Conservation (phyloP, 1,140 invertebrate genomes). For the Meloidogyne exigua region DNA sequence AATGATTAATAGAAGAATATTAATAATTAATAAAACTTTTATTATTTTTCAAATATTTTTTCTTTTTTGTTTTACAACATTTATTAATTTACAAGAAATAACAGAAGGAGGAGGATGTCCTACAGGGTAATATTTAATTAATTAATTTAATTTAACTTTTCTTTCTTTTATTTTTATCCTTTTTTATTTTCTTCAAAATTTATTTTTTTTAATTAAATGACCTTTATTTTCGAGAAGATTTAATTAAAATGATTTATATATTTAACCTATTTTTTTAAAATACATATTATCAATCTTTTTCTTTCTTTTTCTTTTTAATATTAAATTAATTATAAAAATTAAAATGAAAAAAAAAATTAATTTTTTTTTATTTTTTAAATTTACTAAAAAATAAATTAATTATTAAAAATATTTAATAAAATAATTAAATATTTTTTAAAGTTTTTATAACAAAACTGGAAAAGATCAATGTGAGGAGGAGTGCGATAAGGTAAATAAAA, state of each 20-base stretch:
- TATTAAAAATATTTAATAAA: background rate
- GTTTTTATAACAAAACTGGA: constrained; percentile 41
- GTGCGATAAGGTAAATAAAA: constrained; percentile 47
- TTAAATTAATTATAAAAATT: too few relatives aligned
- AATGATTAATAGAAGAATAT: too few relatives aligned
- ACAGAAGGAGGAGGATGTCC: background rate
- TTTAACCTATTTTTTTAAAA: too few relatives aligned
- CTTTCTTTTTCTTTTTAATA: too few relatives aligned
- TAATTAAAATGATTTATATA: too few relatives aligned
- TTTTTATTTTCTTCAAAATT: too few relatives aligned
- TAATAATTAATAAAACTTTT: background rate
- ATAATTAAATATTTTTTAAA: background rate
- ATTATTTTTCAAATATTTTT: background rate
- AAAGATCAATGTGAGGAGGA: constrained; percentile 58
- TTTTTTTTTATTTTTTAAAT: too few relatives aligned
- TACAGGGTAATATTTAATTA: background rate
- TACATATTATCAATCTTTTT: too few relatives aligned
- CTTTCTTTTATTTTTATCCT: too few relatives aligned
- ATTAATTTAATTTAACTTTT: background rate
- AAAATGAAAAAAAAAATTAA: too few relatives aligned
- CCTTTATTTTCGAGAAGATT: too few relatives aligned
- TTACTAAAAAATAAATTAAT: background rate
- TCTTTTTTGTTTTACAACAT: background rate
- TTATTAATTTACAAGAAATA: background rate
- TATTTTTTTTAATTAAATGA: too few relatives aligned